Evolutionary conservation across 2,888 invertebrate genomes (phyloP).

Genomic region (Spialia ferax): DNA sequence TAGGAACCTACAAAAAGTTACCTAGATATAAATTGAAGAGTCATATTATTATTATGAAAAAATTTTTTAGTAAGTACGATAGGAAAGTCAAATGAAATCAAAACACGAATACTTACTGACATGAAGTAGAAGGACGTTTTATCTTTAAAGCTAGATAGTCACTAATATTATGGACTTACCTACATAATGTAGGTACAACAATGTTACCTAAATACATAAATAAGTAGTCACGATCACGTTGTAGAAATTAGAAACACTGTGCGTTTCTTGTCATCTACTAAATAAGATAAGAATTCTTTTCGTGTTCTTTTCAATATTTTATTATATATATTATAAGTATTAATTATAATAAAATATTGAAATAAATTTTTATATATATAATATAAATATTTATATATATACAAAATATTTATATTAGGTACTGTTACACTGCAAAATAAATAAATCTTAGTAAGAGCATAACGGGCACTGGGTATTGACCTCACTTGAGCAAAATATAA

Average conservation of each 20-base stretch:
- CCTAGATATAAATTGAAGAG: too few relatives aligned
- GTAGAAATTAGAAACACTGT: background rate
- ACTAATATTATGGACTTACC: conserved; percentile 2
- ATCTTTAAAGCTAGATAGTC: conserved; percentile 35
- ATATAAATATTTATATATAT: too few relatives aligned
- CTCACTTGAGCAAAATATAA: background rate
- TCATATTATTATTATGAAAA: too few relatives aligned
- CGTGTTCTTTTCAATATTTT: background rate
- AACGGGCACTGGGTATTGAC: background rate
- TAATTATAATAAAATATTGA: too few relatives aligned
- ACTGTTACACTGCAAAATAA: background rate
- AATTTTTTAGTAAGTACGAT: background rate
- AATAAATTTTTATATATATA: too few relatives aligned
- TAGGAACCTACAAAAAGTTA: too few relatives aligned
- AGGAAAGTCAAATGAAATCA: background rate
- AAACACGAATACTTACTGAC: conserved; percentile 5
- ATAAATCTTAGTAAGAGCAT: background rate
- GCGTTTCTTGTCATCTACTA: background rate
- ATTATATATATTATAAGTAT: too few relatives aligned
- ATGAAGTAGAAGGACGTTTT: conserved; percentile 28
- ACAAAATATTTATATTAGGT: too few relatives aligned
- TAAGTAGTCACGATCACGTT: background rate
- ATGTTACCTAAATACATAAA: background rate
- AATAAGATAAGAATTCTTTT: background rate
- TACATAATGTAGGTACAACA: background rate